Evolutionary conservation across 2,113 vertebrate genomes (phyloP).

Genomic region (Myiozetetes cayanensis): DNA sequence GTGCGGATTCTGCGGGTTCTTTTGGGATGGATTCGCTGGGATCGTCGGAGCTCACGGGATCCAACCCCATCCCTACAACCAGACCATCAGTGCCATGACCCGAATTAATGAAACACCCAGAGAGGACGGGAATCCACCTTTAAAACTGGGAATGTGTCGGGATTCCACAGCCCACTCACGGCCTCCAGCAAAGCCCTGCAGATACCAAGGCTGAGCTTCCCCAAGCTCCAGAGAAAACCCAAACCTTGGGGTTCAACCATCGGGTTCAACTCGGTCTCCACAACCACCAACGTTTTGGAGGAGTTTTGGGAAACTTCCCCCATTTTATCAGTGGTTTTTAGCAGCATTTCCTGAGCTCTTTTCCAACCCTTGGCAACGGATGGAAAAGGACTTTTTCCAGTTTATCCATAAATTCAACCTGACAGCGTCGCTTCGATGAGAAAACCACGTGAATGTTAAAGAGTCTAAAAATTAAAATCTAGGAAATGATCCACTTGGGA

Average conservation of each 20-base stretch:
- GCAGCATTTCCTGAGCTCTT: neutral
- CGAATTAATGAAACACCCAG: neutral
- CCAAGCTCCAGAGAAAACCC: neutral
- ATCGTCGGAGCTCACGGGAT: neutral
- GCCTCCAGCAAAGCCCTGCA: neutral
- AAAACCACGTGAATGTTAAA: neutral
- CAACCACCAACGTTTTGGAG: rapidly evolving
- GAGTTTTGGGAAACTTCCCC: neutral
- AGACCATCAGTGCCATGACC: neutral
- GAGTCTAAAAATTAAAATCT: neutral
- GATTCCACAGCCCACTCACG: neutral
- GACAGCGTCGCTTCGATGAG: rapidly evolving
- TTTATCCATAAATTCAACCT: neutral
- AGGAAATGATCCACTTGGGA: neutral
- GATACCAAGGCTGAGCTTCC: neutral
- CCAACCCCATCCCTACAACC: neutral
- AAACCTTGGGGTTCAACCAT: neutral
- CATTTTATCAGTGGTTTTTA: neutral
- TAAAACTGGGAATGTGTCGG: neutral
- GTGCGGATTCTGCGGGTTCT: neutral
- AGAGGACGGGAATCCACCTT: neutral
- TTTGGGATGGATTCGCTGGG: neutral
- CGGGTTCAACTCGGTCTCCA: neutral
- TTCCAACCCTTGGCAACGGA: neutral
- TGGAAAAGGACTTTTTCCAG: neutral